These are phyloP conservation scores for Crocallis elinguaria DNA, from an alignment of 2,888 invertebrate species.

Conservation along the genomic window DNA sequence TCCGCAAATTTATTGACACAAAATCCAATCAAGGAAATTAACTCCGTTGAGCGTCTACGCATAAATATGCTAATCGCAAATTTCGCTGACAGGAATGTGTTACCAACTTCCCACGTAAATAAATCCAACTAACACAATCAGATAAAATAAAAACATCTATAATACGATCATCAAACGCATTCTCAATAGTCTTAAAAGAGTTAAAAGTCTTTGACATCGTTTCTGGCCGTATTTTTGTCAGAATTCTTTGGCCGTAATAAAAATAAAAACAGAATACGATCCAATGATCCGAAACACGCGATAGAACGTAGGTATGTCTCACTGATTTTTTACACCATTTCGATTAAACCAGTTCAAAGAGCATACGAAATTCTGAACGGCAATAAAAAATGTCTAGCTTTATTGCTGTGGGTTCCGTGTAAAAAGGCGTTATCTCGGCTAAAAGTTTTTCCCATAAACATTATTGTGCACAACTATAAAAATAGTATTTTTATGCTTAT, in stretches of 20 bases:
- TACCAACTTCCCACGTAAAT: conserved; percentile 26
- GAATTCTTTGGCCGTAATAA: conserved; percentile 51
- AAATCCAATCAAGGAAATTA: conserved; percentile 14
- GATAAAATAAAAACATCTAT: conserved; percentile 33
- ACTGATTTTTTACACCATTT: conserved; percentile 62
- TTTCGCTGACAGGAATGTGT: conserved; percentile 22
- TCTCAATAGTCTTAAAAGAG: conserved; percentile 32
- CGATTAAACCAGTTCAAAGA: conserved; percentile 78
- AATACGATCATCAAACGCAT: conserved; percentile 31
- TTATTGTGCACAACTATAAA: conserved; percentile 26
- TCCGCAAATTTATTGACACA: neutral
- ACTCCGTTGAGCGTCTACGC: neutral
- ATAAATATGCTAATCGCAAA: conserved; percentile 19
- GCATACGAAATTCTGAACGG: conserved; percentile 67
- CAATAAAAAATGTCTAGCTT: conserved; percentile 52
- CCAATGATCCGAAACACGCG: conserved; percentile 67
- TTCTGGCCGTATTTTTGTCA: conserved; percentile 30
- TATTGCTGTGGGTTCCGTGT: conserved; percentile 44
- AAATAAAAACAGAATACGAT: conserved; percentile 62
- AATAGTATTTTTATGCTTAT: conserved; percentile 19
- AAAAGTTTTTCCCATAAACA: conserved; percentile 33
- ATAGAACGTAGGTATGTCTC: conserved; percentile 59
- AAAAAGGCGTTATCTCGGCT: conserved; percentile 31
- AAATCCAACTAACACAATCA: conserved; percentile 27
- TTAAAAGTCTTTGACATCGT: conserved; percentile 30